A percentile compares a stretch with the other conserved stretches of the same genome.
Evolutionary conservation across 35 echinoderm and acorn worm genomes (phyloP).

Genomic region (Ophioderma brevispina): DNA sequence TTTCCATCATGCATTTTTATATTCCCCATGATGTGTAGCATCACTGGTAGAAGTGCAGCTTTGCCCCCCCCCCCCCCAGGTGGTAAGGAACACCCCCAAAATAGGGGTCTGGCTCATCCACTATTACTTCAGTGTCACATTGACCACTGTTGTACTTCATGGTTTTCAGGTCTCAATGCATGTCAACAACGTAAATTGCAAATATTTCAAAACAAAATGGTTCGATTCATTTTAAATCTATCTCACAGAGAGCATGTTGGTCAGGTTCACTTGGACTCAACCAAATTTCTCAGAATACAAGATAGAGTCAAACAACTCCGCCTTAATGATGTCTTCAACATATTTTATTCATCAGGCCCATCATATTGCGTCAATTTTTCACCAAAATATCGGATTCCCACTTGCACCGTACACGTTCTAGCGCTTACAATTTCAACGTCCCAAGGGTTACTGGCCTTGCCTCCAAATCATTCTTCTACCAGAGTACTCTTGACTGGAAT

Average conservation of each 20-base stretch:
- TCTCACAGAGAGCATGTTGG: not conserved
- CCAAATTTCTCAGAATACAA: not conserved
- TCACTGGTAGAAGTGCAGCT: too few relatives aligned
- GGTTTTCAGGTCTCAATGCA: not conserved
- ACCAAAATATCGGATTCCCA: not conserved
- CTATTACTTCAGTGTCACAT: not conserved
- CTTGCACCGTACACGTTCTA: too few relatives aligned
- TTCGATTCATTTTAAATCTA: not conserved
- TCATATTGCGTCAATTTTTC: not conserved
- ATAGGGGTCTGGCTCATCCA: too few relatives aligned
- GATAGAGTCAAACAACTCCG: not conserved
- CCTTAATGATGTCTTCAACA: not conserved
- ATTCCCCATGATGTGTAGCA: too few relatives aligned
- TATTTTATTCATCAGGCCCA: not conserved
- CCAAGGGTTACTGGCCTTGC: too few relatives aligned
- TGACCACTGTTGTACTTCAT: not conserved
- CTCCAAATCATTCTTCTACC: too few relatives aligned
- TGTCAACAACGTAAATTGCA: not conserved
- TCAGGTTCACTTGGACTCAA: not conserved
- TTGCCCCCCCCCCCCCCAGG: too few relatives aligned
- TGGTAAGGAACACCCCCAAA: too few relatives aligned
- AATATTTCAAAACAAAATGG: not conserved
- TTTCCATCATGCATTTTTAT: too few relatives aligned
- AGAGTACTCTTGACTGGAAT: too few relatives aligned
- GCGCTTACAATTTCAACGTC: too few relatives aligned